Evolutionary conservation across 2,797 vertebrate species (phyloP).

Genomic region (Pantherophis alleghaniensis): DNA sequence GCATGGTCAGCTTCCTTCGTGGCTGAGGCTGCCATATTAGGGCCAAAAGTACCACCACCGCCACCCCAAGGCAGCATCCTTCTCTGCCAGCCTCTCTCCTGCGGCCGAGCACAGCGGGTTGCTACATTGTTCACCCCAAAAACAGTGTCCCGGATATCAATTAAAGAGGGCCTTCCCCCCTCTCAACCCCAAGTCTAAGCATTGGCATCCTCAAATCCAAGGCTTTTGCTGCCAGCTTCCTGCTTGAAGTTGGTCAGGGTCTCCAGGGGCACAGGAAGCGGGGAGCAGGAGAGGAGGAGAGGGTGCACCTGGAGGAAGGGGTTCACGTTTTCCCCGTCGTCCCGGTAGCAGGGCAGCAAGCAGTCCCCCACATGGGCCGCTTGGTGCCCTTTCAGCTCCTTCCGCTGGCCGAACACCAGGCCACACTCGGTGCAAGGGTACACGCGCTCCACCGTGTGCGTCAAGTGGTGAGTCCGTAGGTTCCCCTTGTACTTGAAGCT

Average conservation of each 20-base stretch:
- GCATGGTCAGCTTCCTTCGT: neutral
- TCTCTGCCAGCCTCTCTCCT: too few relatives aligned
- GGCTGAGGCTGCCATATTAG: too few relatives aligned
- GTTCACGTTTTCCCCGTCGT: neutral
- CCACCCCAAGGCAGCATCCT: neutral
- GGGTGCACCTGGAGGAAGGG: slow-evolving; percentile 25
- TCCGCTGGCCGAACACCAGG: slow-evolving; percentile 52
- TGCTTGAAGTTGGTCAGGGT: slow-evolving; percentile 3
- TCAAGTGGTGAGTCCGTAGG: slow-evolving; percentile 81
- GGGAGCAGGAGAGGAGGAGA: slow-evolving; percentile 9
- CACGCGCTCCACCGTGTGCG: slow-evolving; percentile 72
- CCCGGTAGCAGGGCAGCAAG: slow-evolving; percentile 30
- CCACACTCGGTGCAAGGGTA: slow-evolving; percentile 72
- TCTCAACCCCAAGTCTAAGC: neutral
- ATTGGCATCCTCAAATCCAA: rapidly evolving
- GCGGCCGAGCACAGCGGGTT: neutral
- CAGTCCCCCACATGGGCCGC: neutral
- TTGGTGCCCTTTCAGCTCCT: slow-evolving; percentile 50
- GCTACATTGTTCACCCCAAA: neutral
- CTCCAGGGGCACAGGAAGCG: neutral
- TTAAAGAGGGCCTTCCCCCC: neutral
- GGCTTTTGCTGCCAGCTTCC: neutral
- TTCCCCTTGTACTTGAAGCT: slow-evolving; percentile 79
- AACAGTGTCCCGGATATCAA: rapidly evolving
- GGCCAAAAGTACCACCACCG: too few relatives aligned